These are phyloP conservation scores for Anthoptus insignis DNA, from an alignment of 2,888 invertebrate species.

Conservation along the genomic window DNA sequence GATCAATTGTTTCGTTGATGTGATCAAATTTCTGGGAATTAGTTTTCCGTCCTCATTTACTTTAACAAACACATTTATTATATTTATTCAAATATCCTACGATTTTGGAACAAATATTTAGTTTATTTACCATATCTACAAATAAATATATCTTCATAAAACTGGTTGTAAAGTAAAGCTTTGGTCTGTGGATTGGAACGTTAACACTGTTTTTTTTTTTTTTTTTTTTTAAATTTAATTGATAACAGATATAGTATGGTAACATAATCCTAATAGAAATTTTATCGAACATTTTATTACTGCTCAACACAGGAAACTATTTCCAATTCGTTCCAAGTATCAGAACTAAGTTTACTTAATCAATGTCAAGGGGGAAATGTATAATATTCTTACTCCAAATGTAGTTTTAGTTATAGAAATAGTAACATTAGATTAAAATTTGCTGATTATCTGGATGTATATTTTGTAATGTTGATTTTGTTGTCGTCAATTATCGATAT, in stretches of 20 bases:
- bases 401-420: constrained; percentile 8
- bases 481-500: constrained; percentile 5
- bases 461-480: constrained; percentile 23
- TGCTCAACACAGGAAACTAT: too few species aligned
- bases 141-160: not conserved
- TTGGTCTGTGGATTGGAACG: not conserved
- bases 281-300: too few species aligned
- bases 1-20: constrained; percentile 20
- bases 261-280: too few species aligned
- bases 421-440: constrained; percentile 6
- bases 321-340: too few species aligned
- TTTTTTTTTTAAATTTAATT: too few species aligned
- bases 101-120: not conserved
- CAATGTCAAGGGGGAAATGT: constrained; percentile 8
- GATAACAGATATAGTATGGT: too few species aligned
- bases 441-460: constrained; percentile 19
- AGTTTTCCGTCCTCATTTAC: constrained; percentile 17
- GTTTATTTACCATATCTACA: not conserved
- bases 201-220: too few species aligned
- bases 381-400: constrained; percentile 18
- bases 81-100: constrained; percentile 9
- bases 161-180: constrained; percentile 1
- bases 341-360: too few species aligned
- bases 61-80: constrained; percentile 1
- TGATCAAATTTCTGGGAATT: constrained; percentile 21